Percentiles rank a stretch among this genome's conserved stretches.
Evolutionary conservation across 1,140 invertebrate species (phyloP).

Genomic region (Brachystomella parvula): DNA sequence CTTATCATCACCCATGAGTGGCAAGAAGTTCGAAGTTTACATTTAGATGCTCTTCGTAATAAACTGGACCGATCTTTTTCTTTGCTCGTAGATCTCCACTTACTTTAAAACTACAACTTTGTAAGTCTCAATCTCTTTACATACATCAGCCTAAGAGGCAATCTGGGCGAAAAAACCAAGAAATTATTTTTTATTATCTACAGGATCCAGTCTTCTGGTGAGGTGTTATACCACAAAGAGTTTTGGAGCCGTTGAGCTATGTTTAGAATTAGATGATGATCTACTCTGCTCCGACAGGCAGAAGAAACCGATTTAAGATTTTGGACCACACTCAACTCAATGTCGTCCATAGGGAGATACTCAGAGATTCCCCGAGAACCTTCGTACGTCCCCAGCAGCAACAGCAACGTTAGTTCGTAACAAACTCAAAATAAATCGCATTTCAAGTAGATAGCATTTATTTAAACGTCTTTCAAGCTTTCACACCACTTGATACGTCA

Average conservation of each 20-base stretch:
- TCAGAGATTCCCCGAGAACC: conserved; percentile 36
- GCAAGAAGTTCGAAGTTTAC: too few relatives aligned
- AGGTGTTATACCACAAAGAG: background rate
- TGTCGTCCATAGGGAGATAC: conserved; percentile 35
- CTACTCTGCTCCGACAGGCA: background rate
- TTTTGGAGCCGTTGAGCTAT: background rate
- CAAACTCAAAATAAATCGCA: too few relatives aligned
- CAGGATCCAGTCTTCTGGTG: too few relatives aligned
- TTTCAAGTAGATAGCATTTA: too few relatives aligned
- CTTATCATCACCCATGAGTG: too few relatives aligned
- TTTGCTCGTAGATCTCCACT: background rate
- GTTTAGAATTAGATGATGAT: background rate
- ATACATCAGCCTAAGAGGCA: background rate
- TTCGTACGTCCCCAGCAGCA: conserved; percentile 22
- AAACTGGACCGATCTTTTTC: background rate
- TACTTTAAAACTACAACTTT: background rate
- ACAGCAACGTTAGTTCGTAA: too few relatives aligned
- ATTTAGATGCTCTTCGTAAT: background rate
- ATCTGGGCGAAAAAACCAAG: background rate
- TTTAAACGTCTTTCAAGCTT: background rate
- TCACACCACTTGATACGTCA: background rate
- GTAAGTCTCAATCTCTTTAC: background rate
- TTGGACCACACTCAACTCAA: conserved; percentile 12
- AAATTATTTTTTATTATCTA: background rate
- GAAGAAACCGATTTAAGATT: background rate